A percentile compares a stretch with the other conserved stretches of the same genome.
Evolutionary conservation across 2,113 vertebrate genomes (phyloP).

Genomic region (Myocastor coypus): DNA sequence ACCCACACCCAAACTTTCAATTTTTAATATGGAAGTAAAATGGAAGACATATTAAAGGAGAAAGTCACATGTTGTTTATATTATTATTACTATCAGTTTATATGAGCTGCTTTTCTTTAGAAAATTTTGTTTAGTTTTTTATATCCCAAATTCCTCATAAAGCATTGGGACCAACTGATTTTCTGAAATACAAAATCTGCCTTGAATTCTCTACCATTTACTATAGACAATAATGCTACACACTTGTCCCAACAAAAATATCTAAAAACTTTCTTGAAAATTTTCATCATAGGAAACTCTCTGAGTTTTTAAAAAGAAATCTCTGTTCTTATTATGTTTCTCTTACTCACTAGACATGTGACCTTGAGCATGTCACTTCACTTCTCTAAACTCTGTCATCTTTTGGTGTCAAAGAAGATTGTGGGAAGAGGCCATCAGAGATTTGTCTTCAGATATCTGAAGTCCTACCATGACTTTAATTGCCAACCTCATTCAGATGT

Average conservation of each 20-base stretch:
- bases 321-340: not conserved
- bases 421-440: not conserved
- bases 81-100: not conserved
- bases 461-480: not conserved
- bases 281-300: not conserved
- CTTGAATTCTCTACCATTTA: not conserved
- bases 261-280: not conserved
- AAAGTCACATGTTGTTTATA: not conserved
- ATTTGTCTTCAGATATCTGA: not conserved
- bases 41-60: not conserved
- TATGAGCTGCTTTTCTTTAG: conserved; percentile 25
- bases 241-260: not conserved
- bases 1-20: not conserved
- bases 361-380: not conserved
- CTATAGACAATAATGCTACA: not conserved
- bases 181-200: not conserved
- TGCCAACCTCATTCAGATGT: not conserved
- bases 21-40: conserved; percentile 8
- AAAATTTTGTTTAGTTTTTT: not conserved
- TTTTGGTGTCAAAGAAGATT: not conserved
- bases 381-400: not conserved
- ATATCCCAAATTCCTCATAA: not conserved
- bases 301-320: not conserved
- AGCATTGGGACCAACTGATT: not conserved
- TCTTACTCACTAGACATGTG: not conserved